A percentile compares a stretch with the other conserved stretches of the same genome.
These are phyloP conservation scores for Mus minutoides DNA, from an alignment of 2,797 vertebrate genomes.

Conservation along the genomic window DNA sequence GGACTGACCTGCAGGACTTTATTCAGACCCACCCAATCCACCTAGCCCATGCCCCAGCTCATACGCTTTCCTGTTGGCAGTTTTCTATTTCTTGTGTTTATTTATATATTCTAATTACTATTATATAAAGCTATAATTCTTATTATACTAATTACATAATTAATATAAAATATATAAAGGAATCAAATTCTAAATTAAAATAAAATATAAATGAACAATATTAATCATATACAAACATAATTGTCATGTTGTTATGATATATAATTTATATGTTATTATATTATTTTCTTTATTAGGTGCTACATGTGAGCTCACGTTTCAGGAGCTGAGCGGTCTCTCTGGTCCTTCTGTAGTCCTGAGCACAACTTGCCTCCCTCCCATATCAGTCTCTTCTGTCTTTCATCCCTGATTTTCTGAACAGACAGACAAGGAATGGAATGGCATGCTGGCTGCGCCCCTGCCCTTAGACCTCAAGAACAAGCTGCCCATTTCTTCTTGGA, in stretches of 20 bases:
- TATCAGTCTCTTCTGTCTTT: neutral
- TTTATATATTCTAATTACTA: neutral
- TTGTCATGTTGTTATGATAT: neutral
- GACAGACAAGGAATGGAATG: rapidly evolving
- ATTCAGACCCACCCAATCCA: too few relatives aligned
- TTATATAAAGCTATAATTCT: neutral
- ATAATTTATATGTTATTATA: neutral
- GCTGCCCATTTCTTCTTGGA: neutral
- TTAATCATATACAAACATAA: neutral
- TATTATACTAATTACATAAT: neutral
- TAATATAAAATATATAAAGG: neutral
- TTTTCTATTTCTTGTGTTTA: neutral
- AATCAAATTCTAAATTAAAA: neutral
- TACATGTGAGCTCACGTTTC: neutral
- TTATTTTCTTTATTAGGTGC: neutral
- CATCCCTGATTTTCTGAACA: neutral
- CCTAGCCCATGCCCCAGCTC: neutral
- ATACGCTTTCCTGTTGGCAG: neutral
- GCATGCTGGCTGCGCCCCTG: neutral
- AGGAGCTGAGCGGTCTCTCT: neutral
- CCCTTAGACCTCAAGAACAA: neutral
- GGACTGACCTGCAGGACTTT: neutral
- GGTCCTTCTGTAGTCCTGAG: neutral
- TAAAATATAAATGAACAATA: neutral
- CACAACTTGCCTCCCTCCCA: neutral